Evolutionary conservation across 2,797 vertebrate species (phyloP).

Genomic region (Rhinoraja longicauda): DNA sequence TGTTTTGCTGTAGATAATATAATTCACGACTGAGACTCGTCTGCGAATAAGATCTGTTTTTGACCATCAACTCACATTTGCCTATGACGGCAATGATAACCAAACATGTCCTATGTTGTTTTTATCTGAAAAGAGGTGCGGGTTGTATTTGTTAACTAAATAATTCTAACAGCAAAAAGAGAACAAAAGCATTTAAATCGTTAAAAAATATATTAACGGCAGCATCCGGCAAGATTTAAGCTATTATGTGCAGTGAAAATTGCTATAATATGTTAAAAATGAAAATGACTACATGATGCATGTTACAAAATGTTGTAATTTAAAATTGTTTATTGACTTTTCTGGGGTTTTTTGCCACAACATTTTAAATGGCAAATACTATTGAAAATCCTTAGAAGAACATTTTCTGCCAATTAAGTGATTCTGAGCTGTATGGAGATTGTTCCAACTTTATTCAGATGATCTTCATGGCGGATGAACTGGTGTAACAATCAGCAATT

Average conservation of each 20-base stretch:
- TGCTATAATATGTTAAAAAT: neutral
- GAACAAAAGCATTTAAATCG: neutral
- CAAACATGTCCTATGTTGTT: neutral
- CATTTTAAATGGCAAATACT: neutral
- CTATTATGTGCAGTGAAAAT: neutral
- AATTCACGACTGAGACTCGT: neutral
- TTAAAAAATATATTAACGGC: neutral
- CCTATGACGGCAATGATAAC: neutral
- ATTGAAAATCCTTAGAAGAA: neutral
- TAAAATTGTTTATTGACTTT: neutral
- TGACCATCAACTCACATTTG: neutral
- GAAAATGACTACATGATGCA: neutral
- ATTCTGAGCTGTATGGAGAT: neutral
- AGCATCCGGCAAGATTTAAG: neutral
- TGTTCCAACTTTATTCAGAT: neutral
- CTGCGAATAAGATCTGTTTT: too few relatives aligned
- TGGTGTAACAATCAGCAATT: neutral
- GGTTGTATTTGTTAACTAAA: neutral
- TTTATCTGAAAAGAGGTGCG: neutral
- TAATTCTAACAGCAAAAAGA: neutral
- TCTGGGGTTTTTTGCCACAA: neutral
- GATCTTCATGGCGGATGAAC: neutral
- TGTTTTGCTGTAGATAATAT: neutral
- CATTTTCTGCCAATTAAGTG: too few relatives aligned
- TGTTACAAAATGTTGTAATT: neutral